phyloP scores from a whole-genome alignment of 2,113 vertebrate species.

The Columba livia region DNA sequence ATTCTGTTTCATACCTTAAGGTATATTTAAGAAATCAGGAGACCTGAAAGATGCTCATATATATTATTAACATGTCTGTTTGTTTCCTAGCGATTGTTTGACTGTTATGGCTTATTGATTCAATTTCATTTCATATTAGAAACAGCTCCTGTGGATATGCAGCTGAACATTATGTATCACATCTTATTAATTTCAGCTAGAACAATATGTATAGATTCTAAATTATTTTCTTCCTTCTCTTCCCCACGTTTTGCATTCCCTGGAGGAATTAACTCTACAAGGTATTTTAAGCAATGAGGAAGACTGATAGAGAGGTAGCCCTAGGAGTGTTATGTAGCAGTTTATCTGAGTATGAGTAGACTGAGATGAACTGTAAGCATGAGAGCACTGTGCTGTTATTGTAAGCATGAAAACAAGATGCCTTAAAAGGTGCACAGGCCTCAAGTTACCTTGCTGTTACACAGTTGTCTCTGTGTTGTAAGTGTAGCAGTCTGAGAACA shows the following conservation, averaged over 20 bases:
- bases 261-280: neutral
- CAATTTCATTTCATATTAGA: neutral
- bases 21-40: neutral
- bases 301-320: neutral
- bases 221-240: slow-evolving; percentile 4
- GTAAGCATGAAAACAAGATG: neutral
- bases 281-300: slow-evolving; percentile 4
- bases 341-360: neutral
- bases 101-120: slow-evolving; percentile 13
- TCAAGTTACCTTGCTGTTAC: neutral
- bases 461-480: neutral
- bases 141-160: neutral
- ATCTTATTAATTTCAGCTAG: slow-evolving; percentile 36
- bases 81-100: slow-evolving; percentile 26
- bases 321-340: neutral
- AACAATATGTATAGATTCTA: neutral
- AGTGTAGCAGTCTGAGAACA: neutral
- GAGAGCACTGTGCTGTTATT: neutral
- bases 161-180: neutral
- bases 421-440: neutral
- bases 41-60: neutral
- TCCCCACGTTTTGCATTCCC: neutral
- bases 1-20: neutral
- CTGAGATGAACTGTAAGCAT: neutral
- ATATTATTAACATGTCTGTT: neutral